Evolutionary conservation across 2,797 vertebrate species (phyloP).

Genomic region (Enteromius argenteus): DNA sequence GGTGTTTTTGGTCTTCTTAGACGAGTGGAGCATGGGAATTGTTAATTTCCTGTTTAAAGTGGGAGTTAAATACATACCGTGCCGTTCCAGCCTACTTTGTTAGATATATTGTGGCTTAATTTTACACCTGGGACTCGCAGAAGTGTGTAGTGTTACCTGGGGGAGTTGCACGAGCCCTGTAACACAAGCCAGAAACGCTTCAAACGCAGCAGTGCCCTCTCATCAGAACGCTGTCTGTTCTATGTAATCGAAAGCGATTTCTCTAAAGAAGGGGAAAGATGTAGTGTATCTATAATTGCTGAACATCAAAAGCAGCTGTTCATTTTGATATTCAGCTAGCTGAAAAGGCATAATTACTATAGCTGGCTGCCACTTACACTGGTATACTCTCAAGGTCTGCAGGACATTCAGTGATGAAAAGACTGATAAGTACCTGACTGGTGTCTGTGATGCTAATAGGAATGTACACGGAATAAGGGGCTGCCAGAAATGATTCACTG

Average conservation of each 20-base stretch:
- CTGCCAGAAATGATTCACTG: constrained; percentile 73
- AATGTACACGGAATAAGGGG: constrained; percentile 74
- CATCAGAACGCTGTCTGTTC: constrained; percentile 53
- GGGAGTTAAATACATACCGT: constrained; percentile 36
- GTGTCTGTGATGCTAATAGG: constrained; percentile 67
- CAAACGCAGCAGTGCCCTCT: constrained; percentile 55
- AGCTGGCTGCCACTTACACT: constrained; percentile 55
- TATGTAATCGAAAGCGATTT: constrained; percentile 54
- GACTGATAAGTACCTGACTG: constrained; percentile 62
- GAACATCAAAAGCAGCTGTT: constrained; percentile 53
- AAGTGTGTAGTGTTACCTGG: constrained; percentile 39
- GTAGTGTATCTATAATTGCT: constrained; percentile 56
- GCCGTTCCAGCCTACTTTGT: constrained; percentile 36
- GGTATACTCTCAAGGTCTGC: constrained; percentile 55
- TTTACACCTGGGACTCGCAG: constrained; percentile 56
- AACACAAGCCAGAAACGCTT: constrained; percentile 56
- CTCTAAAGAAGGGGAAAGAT: constrained; percentile 33
- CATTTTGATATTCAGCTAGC: constrained; percentile 46
- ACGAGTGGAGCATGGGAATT: constrained; percentile 14
- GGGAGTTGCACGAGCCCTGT: constrained; percentile 35
- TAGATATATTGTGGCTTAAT: constrained; percentile 46
- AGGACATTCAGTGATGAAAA: constrained; percentile 59
- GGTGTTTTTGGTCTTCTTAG: constrained; percentile 1
- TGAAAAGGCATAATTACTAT: constrained; percentile 44
- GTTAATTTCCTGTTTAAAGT: constrained; percentile 23